Conservation (phyloP, 2,113 vertebrate genomes). For the Macroglossus sobrinus region DNA sequence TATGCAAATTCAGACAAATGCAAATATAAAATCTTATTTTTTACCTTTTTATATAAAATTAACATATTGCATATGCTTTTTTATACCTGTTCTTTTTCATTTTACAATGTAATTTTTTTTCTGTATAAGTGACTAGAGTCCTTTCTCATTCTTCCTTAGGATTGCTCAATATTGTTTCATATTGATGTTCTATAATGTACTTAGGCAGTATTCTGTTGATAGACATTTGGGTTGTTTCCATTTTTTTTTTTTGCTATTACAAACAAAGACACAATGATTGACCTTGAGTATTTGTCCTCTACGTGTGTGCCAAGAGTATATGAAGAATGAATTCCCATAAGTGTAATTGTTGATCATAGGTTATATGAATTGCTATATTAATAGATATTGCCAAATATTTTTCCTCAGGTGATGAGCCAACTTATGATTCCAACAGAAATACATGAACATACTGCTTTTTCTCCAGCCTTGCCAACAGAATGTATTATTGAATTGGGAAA, state of each 20-base stretch:
- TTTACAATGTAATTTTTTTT: neutral
- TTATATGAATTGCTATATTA: neutral
- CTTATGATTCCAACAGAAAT: neutral
- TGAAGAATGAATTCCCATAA: constrained; percentile 37
- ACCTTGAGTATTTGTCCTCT: neutral
- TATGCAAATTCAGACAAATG: neutral
- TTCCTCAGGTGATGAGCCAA: neutral
- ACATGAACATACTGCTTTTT: neutral
- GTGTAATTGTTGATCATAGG: neutral
- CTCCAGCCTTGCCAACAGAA: neutral
- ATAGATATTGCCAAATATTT: neutral
- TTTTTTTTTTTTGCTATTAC: neutral
- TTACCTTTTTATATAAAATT: neutral
- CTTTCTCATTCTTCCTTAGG: neutral
- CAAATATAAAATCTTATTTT: neutral
- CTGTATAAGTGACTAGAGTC: neutral
- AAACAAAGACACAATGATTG: neutral
- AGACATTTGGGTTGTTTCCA: constrained; percentile 19
- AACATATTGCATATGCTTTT: neutral
- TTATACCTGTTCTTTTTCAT: neutral
- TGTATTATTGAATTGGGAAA: neutral
- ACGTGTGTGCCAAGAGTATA: neutral
- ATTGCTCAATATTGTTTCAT: neutral
- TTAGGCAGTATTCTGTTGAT: neutral
- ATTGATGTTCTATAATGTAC: neutral